A percentile compares a stretch with the other conserved stretches of the same genome.
phyloP scores from a whole-genome alignment of 2,888 invertebrate genomes.

The Ectemnius cavifrons region DNA sequence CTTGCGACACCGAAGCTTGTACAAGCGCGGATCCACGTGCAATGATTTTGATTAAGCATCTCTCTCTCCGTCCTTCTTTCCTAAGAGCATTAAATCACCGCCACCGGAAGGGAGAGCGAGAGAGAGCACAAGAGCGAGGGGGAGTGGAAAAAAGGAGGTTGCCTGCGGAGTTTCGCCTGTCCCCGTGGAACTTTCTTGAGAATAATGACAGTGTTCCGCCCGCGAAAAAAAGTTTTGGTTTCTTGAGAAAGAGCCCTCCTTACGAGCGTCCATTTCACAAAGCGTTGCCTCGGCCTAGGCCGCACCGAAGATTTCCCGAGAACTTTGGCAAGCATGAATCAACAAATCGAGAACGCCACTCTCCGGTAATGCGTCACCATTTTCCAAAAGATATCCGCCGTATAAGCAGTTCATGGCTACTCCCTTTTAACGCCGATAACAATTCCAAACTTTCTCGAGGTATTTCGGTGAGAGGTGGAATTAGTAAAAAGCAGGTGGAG shows the following conservation, averaged over 20 bases:
- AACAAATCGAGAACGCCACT: constrained; percentile 3
- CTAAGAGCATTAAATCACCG: constrained; percentile 56
- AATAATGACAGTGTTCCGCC: constrained; percentile 52
- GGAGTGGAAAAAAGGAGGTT: constrained; percentile 26
- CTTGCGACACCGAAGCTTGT: constrained; percentile 22
- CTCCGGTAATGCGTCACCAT: no score
- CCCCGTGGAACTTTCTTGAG: constrained; percentile 41
- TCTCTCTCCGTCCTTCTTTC: constrained; percentile 12
- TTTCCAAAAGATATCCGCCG: no score
- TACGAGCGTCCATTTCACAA: constrained; percentile 22
- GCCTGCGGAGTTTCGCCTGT: constrained; percentile 36
- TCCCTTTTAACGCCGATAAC: constrained; percentile 15
- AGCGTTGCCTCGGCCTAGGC: not conserved
- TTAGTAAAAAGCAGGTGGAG: no score
- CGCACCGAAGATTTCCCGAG: constrained; percentile 1
- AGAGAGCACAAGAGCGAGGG: no score
- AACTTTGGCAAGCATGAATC: not conserved
- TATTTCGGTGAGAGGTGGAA: no score
- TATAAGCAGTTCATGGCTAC: not conserved
- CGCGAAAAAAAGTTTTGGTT: constrained; percentile 31
- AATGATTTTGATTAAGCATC: constrained; percentile 63
- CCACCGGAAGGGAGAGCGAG: not conserved
- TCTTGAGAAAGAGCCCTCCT: constrained; percentile 12
- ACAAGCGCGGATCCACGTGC: constrained; percentile 34
- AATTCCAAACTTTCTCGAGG: constrained; percentile 34